Base-by-base conservation (phyloP, 2,113 vertebrate genomes). In the Nerophis lumbriciformis region DNA sequence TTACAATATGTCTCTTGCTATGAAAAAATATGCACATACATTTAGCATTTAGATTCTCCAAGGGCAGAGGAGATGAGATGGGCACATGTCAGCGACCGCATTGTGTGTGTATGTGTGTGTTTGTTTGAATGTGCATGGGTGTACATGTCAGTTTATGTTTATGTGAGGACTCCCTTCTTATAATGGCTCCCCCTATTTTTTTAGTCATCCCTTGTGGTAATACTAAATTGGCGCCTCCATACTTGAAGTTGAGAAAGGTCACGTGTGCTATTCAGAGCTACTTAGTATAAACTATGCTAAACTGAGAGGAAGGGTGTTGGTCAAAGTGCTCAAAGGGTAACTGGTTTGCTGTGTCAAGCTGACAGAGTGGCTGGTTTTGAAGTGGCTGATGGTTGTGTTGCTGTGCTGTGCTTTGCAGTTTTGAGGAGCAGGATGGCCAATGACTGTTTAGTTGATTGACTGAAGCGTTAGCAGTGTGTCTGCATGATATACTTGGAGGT, bases 11-110 rank as follows among this genome's bases (percentile, higher is more conserved):
- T 84, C 84, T 93, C 90, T 88, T 88, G 91, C 93, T 93, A 92
- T 95, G 93, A 95, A 95, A 89, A 96, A 94, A 96, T 98, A 97
- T 98, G 95, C 95, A 96, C 95, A 97, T 96, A 95, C 87, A 92
- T 96, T 96, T 97, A 94, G 88, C 83, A 92, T 92, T 93, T 82
- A 91, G 92, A 94, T 92, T 93, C 94, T 98, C 95, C 90, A 92
- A 90, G 92, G 94, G 92, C 93, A 89, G 91, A 92, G 88, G 89
- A 90, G 91, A 90, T 87, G 86, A 94, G 93, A 94, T 8, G 82
- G 94, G 93, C 93, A 92, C 92, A 92, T 94, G 93, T 93, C 92
- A 86, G 80, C 72, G 57, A 65, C 67, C 80, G 81, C 84, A 81
- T 72, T 81, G 88, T 88, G 86, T 87, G 83, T 90, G 81, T 89